Conservation (phyloP, 92 coral and sea anemone genomes). For the Zoanthus gigantus region DNA sequence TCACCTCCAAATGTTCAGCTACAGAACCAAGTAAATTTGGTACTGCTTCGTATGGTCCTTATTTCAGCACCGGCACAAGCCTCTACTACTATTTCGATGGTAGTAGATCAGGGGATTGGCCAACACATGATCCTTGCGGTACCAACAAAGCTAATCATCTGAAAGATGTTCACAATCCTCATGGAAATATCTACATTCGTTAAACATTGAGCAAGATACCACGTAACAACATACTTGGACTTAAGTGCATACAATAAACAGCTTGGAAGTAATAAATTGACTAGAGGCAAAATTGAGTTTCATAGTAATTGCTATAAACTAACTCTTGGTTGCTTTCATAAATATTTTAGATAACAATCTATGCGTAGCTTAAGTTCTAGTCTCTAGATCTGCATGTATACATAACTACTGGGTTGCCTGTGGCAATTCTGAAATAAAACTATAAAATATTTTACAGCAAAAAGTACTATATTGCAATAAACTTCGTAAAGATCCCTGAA, state of each 20-base stretch:
- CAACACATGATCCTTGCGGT: conserved; percentile 6
- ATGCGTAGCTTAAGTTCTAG: too few species aligned
- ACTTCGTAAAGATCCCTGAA: too few species aligned
- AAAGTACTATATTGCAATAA: too few species aligned
- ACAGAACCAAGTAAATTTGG: background rate
- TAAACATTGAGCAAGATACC: background rate
- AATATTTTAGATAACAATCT: too few species aligned
- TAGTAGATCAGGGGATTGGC: background rate
- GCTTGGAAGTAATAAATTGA: too few species aligned
- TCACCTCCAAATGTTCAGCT: conserved; percentile 15
- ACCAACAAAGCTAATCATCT: background rate
- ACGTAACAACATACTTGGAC: background rate
- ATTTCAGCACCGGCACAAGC: background rate
- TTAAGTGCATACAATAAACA: too few species aligned
- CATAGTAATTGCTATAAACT: too few species aligned
- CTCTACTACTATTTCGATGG: background rate
- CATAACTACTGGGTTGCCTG: background rate
- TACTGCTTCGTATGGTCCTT: background rate
- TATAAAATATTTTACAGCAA: too few species aligned
- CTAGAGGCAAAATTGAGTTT: too few species aligned
- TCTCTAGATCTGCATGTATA: too few species aligned
- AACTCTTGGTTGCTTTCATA: too few species aligned
- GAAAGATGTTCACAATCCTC: background rate
- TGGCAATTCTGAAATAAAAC: background rate
- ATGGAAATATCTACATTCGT: background rate